Evolutionary conservation across 2,113 vertebrate genomes (phyloP).

Genomic region (Glaucidium brasilianum): DNA sequence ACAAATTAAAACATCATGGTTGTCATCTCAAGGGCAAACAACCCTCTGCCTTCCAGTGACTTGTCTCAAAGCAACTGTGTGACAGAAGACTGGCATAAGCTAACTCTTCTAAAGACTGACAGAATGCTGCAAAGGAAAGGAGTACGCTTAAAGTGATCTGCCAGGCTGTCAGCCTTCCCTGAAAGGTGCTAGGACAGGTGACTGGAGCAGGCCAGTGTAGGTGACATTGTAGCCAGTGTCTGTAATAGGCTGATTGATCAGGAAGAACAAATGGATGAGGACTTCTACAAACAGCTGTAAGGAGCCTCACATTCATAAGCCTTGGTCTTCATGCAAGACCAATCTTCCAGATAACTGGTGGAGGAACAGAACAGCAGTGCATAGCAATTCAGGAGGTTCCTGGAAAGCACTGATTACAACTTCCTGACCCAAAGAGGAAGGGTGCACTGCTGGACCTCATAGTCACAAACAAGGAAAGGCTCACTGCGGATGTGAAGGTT

Average conservation of each 20-base stretch:
- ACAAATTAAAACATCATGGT: constrained; percentile 4
- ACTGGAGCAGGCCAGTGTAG: not conserved
- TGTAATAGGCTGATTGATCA: not conserved
- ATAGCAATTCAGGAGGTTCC: not conserved
- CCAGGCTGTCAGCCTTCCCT: not conserved
- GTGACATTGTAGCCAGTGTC: not conserved
- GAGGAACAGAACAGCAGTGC: not conserved
- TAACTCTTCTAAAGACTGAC: not conserved
- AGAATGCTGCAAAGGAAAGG: not conserved
- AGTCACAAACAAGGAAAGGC: not conserved
- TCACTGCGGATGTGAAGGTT: not conserved
- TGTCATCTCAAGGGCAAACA: not conserved
- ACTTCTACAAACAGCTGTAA: not conserved
- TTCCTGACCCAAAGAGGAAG: not conserved
- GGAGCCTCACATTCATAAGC: not conserved
- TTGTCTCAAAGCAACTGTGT: not conserved
- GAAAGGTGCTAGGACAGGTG: not conserved
- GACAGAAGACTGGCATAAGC: not conserved
- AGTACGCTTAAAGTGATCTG: not conserved
- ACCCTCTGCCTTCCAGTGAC: not conserved
- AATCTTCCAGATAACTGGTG: not conserved
- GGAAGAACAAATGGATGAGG: not conserved
- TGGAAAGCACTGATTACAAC: not conserved
- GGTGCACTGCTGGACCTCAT: not conserved
- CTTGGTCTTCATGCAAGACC: not conserved